Base-by-base conservation (phyloP, 2,888 invertebrate genomes). In the Hirtodrosophila cameraria region DNA sequence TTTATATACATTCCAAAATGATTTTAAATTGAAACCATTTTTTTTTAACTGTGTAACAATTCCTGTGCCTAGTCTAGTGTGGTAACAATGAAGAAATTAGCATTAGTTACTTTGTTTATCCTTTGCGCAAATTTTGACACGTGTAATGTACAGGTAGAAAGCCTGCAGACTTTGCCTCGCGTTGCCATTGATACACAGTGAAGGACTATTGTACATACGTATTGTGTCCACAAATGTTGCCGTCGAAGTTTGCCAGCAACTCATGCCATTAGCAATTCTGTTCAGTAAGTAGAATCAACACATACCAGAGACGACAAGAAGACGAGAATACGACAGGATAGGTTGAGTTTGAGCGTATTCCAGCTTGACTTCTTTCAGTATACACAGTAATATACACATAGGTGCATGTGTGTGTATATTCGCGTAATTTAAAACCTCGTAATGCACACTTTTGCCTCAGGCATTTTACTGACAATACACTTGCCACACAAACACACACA, bases 361-460 rank as follows among this genome's bases (percentile, higher is more conserved):
- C 39, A 55, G 35, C 30, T 42, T 49, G 70, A 43, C 62, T 68
- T 61, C 52, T 62, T 28, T 49, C 55, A 69, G 16, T 36, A 27
- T 5, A 20, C 18, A 20, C 18, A 20, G 13, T 6, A n/a, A 39
- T 12, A 35, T 15, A 35, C 35, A 11, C 8, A 38, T 38, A 11
- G 7, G 0, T 43, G 23, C 25, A 9, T 50, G 35, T 45, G 27
- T 50, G 72, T 68, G 53, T 57, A 58, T 63, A 67, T 60, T 72
- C 76, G 63, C 85, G 87, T 78, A 86, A 86, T 87, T 88, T 80
- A 86, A 88, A 86, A 78, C 87, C 72, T 73, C 80, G 83, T 83
- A 87, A 85, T 86, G 83, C 75, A 83, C 76, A 87, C 87, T 83
- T 86, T 83, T 33, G 69, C 83, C 60, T 59, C 59, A 76, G 87